Percentiles rank a stretch among this genome's conserved stretches.
Evolutionary conservation across 2,797 vertebrate genomes (phyloP).

Genomic region (Leptodactylus fallax): DNA sequence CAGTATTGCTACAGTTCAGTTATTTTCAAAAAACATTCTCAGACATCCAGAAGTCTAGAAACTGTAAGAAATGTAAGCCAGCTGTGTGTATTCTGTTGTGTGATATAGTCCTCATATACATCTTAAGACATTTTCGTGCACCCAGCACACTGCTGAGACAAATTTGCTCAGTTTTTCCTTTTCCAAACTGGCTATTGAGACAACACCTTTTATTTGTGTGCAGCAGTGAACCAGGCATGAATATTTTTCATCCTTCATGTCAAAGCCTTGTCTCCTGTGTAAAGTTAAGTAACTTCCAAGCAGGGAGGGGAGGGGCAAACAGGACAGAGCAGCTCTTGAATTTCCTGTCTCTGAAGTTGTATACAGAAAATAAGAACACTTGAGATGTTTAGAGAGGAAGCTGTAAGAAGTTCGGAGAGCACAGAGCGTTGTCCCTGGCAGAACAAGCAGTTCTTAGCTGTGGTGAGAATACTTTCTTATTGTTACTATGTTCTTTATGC

Average conservation of each 20-base stretch:
- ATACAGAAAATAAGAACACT: slow-evolving; percentile 39
- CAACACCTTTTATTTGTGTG: background rate
- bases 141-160: background rate
- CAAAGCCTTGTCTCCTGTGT: background rate
- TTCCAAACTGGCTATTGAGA: background rate
- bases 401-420: background rate
- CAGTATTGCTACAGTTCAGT: too few relatives aligned
- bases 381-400: slow-evolving; percentile 48
- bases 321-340: slow-evolving; percentile 47
- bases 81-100: background rate
- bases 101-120: background rate
- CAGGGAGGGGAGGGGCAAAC: slow-evolving; percentile 44
- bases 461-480: background rate
- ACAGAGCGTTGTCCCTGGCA: background rate
- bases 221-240: background rate
- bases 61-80: background rate
- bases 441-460: background rate
- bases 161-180: slow-evolving; percentile 10
- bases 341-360: slow-evolving; percentile 57
- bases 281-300: slow-evolving; percentile 19
- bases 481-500: background rate
- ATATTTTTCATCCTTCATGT: slow-evolving; percentile 1
- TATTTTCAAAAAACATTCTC: too few relatives aligned
- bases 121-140: background rate
- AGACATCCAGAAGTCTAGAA: background rate